Base-by-base conservation (phyloP, 2,888 invertebrate genomes). In the Dicycla oo region DNA sequence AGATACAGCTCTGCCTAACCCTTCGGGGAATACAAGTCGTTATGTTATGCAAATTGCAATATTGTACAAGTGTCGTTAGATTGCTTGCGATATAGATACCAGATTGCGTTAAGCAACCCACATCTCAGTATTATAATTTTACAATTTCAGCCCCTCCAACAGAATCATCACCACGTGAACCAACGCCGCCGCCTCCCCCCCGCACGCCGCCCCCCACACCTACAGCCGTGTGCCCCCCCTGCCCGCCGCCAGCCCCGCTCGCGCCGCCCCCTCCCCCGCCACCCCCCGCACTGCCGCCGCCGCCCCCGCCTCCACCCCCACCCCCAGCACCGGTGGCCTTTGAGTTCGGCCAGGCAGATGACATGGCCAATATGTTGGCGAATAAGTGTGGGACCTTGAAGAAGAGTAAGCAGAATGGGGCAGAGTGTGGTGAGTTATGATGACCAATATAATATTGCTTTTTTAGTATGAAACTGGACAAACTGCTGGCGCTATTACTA, bases 311-410 rank as follows among this genome's bases (percentile, higher is more conserved):
- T 0, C 93, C 95, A 0, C 94, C 95, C 0, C 94, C 95, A 0
- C 94, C 96, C 0, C 95, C 96, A 0, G 93, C 96, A 0, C 94
- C 96, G 0, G 92, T 94, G 0, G 74, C 91, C 83, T 82, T 94
- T 89, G 53, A 86, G 69, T 0, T 60, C 6, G 78, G 64, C 84
- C 83, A 54, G 0, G 82, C 91, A 0, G 95, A 93, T 10, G 93
- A 96, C 73, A 97, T 97, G 97, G 97, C 97, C 10, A 96, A 95
- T 62, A 93, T 97, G 92, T 88, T 97, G 58, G 96, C 97, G 0
- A 96, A 95, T 23, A 96, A 96, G 43, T 96, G 96, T 38, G 95
- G 96, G 0, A 93, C 96, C 0, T 87, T 97, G 61, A 96, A 95
- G 82, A 96, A 96, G 77, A 91, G 89, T 7, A 95, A 96, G 58